Evolutionary conservation across 2,888 invertebrate genomes (phyloP).

Genomic region (Sipha maydis): DNA sequence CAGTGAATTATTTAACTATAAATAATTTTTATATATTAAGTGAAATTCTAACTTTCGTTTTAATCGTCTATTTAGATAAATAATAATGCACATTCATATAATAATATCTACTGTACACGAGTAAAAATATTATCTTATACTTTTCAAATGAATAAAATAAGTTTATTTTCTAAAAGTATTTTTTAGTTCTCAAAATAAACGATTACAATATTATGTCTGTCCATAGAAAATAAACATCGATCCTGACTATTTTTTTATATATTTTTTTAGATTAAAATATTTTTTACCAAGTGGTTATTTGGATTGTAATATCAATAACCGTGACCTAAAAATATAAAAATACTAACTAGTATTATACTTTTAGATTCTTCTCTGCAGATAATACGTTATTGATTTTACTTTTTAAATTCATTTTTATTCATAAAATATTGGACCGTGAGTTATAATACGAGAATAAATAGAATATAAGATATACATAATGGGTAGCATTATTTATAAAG

Average conservation of each 20-base stretch:
- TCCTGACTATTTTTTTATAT: background rate
- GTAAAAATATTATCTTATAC: background rate
- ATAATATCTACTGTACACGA: no score
- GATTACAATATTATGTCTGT: background rate
- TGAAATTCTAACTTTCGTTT: background rate
- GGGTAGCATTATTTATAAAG: background rate
- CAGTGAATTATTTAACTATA: background rate
- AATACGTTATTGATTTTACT: slow-evolving; percentile 43
- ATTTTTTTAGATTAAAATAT: slow-evolving; percentile 16
- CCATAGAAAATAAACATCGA: background rate
- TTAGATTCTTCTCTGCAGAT: background rate
- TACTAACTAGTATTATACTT: slow-evolving; percentile 19
- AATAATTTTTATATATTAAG: background rate
- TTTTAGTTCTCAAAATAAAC: background rate
- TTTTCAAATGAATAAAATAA: background rate
- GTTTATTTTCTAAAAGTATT: background rate
- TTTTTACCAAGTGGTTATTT: slow-evolving; percentile 15
- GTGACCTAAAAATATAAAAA: slow-evolving; percentile 34
- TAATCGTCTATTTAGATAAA: background rate
- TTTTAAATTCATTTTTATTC: slow-evolving; percentile 23
- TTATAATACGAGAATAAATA: background rate
- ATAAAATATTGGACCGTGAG: slow-evolving; percentile 1
- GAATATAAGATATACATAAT: background rate
- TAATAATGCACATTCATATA: background rate
- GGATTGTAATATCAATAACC: slow-evolving; percentile 12